Evolutionary conservation across 2,113 vertebrate genomes (phyloP).

Genomic region (Rostratula benghalensis): DNA sequence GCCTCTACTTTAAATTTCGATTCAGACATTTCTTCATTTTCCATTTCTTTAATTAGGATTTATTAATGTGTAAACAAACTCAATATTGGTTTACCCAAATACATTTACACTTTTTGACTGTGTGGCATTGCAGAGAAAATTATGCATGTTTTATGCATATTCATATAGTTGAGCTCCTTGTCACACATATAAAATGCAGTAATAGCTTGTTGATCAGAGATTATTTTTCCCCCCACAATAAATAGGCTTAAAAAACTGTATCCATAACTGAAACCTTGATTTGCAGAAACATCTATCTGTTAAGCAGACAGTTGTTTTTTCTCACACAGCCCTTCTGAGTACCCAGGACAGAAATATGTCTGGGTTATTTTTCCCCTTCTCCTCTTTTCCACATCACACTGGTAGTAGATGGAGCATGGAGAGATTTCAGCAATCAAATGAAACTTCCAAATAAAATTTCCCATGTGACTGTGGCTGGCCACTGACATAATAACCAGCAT

Average conservation of each 20-base stretch:
- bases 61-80: neutral
- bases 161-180: neutral
- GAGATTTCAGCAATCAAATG: neutral
- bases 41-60: neutral
- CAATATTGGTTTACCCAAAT: neutral
- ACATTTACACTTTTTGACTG: neutral
- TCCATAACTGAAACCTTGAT: neutral
- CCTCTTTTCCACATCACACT: neutral
- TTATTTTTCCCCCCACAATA: too few species aligned
- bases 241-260: neutral
- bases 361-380: neutral
- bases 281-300: neutral
- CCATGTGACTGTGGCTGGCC: neutral
- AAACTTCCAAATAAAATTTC: neutral
- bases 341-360: fast-evolving
- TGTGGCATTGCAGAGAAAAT: neutral
- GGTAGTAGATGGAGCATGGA: neutral
- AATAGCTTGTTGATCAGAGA: neutral
- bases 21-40: conserved; percentile 8
- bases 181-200: neutral
- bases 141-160: neutral
- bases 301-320: neutral
- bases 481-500: neutral
- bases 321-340: fast-evolving
- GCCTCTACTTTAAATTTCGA: neutral